Base-by-base conservation (phyloP, 1,140 invertebrate genomes). In the Drosophila sp. region DNA sequence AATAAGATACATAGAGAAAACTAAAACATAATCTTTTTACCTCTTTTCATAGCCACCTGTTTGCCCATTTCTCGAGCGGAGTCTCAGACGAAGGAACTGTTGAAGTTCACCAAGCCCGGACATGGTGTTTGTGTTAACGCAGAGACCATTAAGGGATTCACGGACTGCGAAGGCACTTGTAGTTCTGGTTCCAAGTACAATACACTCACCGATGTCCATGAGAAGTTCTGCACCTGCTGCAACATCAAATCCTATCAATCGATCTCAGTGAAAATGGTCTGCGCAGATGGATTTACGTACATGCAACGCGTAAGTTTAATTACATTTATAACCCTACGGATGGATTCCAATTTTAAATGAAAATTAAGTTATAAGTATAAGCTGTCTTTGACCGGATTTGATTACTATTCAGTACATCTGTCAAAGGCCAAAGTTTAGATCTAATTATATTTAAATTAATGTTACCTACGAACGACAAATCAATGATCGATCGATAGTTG, bases 91-190 rank as follows among this genome's bases (percentile, higher is more conserved):
- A 73, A 95, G 46, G 93, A 93, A 2, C 69, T 95, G 40, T 77
- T 96, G 0, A 90, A 92, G 50, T 80, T 93, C 18, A 71, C 72
- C 3, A 77, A 91, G 36, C 71, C 72, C 0, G 46, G 63, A n/a
- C 93, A 94, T 80, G 95, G 95, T 7, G 53, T 91, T 0, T 96
- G 96, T 81, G 92, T 92, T 40, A 96, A 96, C 89, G 75, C 91
- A 0, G 75, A 93, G 29, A 92, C 93, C 0, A 91, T 96, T 7
- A 54, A 79, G 9, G 94, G 93, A 13, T 94, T 96, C 65, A 94
- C 93, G 5, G 94, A 96, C 81, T 96, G 96, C 71, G 89, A 92
- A 29, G 96, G 96, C 5, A 84, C 91, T 14, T 96, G 96, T 78
- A 90, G 93, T 65, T 95, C 95, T 1, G 94, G 93, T 13, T 94